These are phyloP conservation scores for Rhyacichthys aspro DNA, from an alignment of 2,797 vertebrate genomes.

Conservation along the genomic window DNA sequence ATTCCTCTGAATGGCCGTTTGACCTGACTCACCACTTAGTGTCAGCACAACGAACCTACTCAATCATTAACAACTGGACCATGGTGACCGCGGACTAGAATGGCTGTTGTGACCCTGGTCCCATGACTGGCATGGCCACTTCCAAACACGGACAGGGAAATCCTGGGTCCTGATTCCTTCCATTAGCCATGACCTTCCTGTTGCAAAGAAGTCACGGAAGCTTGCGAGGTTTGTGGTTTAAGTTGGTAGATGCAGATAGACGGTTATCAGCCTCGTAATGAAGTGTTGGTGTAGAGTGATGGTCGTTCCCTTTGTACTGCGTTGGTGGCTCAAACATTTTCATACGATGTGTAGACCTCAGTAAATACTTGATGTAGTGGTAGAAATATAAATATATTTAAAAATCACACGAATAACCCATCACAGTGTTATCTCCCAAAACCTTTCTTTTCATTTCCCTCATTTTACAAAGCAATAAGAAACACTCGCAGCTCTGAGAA, in stretches of 20 bases:
- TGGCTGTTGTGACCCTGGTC: constrained; percentile 67
- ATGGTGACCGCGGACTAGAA: constrained; percentile 69
- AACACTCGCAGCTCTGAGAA: constrained; percentile 48
- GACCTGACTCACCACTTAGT: constrained; percentile 78
- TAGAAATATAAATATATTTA: too few relatives aligned
- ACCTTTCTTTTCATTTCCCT: constrained; percentile 28
- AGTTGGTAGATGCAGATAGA: constrained; percentile 28
- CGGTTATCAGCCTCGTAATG: constrained; percentile 27
- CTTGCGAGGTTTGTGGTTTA: constrained; percentile 42
- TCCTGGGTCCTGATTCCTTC: constrained; percentile 30
- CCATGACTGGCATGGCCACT: constrained; percentile 63
- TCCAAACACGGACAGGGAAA: constrained; percentile 46
- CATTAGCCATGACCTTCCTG: constrained; percentile 52
- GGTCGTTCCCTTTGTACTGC: background rate
- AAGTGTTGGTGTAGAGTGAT: constrained; percentile 16
- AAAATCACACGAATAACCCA: too few relatives aligned
- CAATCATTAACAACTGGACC: constrained; percentile 74
- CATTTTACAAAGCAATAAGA: constrained; percentile 49
- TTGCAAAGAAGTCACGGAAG: constrained; percentile 35
- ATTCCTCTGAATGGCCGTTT: constrained; percentile 77
- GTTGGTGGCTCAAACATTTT: background rate
- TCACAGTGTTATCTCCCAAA: constrained; percentile 15
- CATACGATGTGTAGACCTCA: constrained; percentile 7
- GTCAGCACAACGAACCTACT: constrained; percentile 72
- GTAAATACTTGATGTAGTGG: background rate